Base-by-base conservation (phyloP, 2,797 vertebrate genomes). In the Argyrosomus regius region DNA sequence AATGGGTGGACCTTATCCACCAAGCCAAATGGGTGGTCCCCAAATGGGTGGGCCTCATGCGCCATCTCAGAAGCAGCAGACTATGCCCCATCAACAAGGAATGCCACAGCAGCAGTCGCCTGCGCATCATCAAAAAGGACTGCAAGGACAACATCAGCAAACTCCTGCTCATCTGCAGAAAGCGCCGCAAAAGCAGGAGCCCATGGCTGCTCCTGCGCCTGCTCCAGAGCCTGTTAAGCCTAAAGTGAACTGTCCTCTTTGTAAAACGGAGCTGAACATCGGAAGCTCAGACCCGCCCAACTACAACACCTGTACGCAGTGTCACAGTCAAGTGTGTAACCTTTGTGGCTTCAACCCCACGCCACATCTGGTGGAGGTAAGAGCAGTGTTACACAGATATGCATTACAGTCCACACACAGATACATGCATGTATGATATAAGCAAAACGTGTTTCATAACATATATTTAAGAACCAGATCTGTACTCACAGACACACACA, bases 301-400 rank as follows among this genome's bases (percentile, higher is more conserved):
- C 94, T 98, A 98, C 92, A 99, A 97, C 88, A 95, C 94, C 83
- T 99, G 98, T 81, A 99, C 98, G 0, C 96, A 97, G 91, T 99
- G 98, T 91, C 96, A 92, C 69, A 96, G 94, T 81, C 97, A 97
- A 93, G 98, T 99, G 93, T 99, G 98, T 92, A 99, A 97, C 93
- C 94, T 98, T 86, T 99, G 98, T 57, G 98, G 98, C 90, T 99
- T 99, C 96, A 99, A 99, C 94, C 98, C 98, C 2, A 97, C 97
- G 0, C 98, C 98, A 52, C 98, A 99, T 86, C 95, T 99, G 91
- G 94, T 97, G 60, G 97, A 99, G 97, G 98, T 99, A 98, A 97
- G 97, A 78, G 28, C 3, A 79, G 0, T 14, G 3, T n/a, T 48
- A 46, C 20, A 62, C 24, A 16, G 14, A 46, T 41, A 80, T 63